Percentiles rank a stretch among this genome's conserved stretches.
These are phyloP conservation scores for Drosophila nikananu DNA, from an alignment of 1,140 invertebrate species.

Conservation along the genomic window DNA sequence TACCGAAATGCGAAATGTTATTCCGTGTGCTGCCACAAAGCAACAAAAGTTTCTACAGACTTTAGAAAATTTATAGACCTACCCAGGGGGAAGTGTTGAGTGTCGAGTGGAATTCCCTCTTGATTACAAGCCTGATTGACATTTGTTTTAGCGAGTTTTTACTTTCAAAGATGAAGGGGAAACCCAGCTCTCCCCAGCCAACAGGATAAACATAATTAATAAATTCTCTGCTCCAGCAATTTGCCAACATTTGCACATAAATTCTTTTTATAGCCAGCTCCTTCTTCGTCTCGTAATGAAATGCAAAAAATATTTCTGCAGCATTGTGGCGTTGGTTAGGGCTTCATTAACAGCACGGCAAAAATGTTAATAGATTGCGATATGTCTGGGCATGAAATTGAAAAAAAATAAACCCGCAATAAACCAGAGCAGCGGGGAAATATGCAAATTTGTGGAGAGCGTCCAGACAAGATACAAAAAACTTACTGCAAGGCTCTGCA, in stretches of 20 bases:
- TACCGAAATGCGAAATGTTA: slow-evolving; percentile 45
- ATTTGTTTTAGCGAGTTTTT: slow-evolving; percentile 41
- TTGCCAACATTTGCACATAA: slow-evolving; percentile 68
- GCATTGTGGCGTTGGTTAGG: slow-evolving; percentile 1
- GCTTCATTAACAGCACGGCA: slow-evolving; percentile 59
- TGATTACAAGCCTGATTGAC: slow-evolving; percentile 44
- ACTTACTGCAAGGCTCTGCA: slow-evolving; percentile 53
- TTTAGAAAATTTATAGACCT: slow-evolving; percentile 38
- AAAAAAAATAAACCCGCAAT: slow-evolving; percentile 16
- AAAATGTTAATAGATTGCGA: slow-evolving; percentile 76
- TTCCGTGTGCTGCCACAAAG: slow-evolving; percentile 29
- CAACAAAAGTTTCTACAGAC: slow-evolving; percentile 39
- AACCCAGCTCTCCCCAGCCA: slow-evolving; percentile 19
- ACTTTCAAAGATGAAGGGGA: background rate
- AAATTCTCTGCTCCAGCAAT: slow-evolving; percentile 63
- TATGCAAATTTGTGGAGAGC: slow-evolving; percentile 55
- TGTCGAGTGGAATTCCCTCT: slow-evolving; percentile 22
- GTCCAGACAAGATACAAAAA: slow-evolving; percentile 28
- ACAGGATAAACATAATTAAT: slow-evolving; percentile 64
- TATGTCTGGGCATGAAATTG: slow-evolving; percentile 26
- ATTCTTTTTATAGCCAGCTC: slow-evolving; percentile 22
- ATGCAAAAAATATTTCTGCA: slow-evolving; percentile 61
- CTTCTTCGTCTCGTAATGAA: slow-evolving; percentile 48
- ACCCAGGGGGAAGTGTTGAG: background rate
- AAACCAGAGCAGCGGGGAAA: slow-evolving; percentile 44